Base-by-base conservation (phyloP, 2,888 invertebrate genomes). In the Brenthis daphne region DNA sequence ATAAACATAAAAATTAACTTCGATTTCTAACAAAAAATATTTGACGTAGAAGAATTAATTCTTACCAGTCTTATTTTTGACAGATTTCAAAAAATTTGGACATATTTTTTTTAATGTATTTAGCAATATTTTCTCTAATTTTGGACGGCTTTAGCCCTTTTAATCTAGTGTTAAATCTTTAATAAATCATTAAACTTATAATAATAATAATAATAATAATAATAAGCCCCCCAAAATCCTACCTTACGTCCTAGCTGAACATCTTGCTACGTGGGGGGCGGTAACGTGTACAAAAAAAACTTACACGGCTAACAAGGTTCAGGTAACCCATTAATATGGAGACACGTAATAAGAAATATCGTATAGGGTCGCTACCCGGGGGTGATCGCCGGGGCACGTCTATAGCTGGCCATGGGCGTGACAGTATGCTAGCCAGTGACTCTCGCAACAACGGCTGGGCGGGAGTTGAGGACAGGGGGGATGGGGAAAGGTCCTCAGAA, bases 301-400 rank as follows among this genome's bases (percentile, higher is more conserved):
- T 54, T n/a, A 53, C 12, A 57, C 57, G 37, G 57, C 43, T 14
- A 57, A 57, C 57, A 43, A 33, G 57, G 57, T n/a, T 12, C 13
- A 37, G 57, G 57, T 57, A 57, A 33, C 37, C 37, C 57, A 37
- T 37, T 37, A 33, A 57, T 33, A 37, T 57, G 57, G 57, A 69
- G 69, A 69, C 55, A 0, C 8, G 55, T 2, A 47, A 37, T 16
- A 69, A 14, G 11, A 66, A 29, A 12, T 43, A 58, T 64, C 58
- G 57, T 55, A 37, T 48, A 66, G 57, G 66, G 66, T 66, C 67
- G 69, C 66, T 69, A 29, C 66, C 63, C 63, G 66, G 63, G 66
- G 66, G 65, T 29, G 58, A 70, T 66, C 69, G 63, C 63, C 69
- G 66, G 69, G 66, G 66, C 69, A 64, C 69, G 56, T 16, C 58